phyloP scores from a whole-genome alignment of 1,140 invertebrate genomes.

The Babylonia areolata region DNA sequence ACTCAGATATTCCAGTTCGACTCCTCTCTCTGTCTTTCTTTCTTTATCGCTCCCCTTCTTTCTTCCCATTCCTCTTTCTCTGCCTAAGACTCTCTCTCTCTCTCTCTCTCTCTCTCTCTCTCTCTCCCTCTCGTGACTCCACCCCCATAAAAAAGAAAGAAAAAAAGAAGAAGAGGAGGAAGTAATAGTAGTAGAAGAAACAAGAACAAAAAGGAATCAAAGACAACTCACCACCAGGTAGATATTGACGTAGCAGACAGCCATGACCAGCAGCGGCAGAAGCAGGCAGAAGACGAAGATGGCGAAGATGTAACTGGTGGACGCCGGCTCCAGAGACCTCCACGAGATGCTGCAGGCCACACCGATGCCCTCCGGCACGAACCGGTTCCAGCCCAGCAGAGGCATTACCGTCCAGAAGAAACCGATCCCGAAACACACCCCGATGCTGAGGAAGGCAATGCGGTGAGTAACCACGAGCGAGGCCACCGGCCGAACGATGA shows the following conservation, averaged over 20 bases:
- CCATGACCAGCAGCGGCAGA: slow-evolving; percentile 47
- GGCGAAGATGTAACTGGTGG: slow-evolving; percentile 37
- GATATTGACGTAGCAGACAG: slow-evolving; percentile 42
- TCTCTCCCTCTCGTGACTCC: too few species aligned
- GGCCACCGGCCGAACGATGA: slow-evolving; percentile 47
- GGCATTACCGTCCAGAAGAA: slow-evolving; percentile 49
- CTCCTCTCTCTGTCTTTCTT: too few species aligned
- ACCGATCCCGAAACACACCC: slow-evolving; percentile 24
- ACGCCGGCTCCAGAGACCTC: slow-evolving; percentile 11
- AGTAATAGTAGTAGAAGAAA: neutral
- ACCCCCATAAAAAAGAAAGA: too few species aligned
- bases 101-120: too few species aligned
- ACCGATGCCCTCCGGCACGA: slow-evolving; percentile 39
- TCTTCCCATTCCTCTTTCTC: too few species aligned
- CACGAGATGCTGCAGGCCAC: slow-evolving; percentile 48
- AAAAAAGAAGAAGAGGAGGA: too few species aligned
- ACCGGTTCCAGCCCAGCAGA: slow-evolving; percentile 52
- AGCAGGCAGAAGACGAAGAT: slow-evolving; percentile 50
- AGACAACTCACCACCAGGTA: slow-evolving; percentile 46
- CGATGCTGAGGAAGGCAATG: slow-evolving; percentile 12
- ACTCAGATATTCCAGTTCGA: too few species aligned
- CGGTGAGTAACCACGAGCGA: slow-evolving; percentile 39
- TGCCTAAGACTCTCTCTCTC: too few species aligned
- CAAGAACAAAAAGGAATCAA: neutral
- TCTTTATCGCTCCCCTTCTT: too few species aligned